Evolutionary conservation across 1,140 invertebrate genomes (phyloP).

Genomic region (Tetragonula clypearis): DNA sequence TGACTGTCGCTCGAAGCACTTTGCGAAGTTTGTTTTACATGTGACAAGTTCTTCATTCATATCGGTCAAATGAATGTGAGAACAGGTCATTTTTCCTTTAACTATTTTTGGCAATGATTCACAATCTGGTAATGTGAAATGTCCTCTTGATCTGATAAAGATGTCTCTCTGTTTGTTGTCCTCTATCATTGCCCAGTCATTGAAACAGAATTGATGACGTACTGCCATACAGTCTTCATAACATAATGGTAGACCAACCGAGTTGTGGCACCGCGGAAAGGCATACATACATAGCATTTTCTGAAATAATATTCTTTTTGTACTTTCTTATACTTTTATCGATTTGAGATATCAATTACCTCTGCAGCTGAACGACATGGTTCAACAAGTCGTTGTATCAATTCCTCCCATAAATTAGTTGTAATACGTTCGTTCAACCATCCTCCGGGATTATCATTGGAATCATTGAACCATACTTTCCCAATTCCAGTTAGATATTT

Average conservation of each 20-base stretch:
- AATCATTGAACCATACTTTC: conserved; percentile 92
- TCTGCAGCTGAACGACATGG: conserved; percentile 93
- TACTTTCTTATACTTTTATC: background rate
- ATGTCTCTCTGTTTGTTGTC: conserved; percentile 92
- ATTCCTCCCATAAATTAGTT: conserved; percentile 90
- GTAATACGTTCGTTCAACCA: conserved; percentile 93
- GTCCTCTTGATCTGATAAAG: conserved; percentile 90
- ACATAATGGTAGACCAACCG: conserved; percentile 87
- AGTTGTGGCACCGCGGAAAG: conserved; percentile 91
- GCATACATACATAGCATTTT: conserved; percentile 95
- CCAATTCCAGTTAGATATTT: conserved; percentile 87
- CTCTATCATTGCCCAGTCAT: conserved; percentile 95
- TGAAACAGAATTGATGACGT: conserved; percentile 94
- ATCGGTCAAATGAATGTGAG: conserved; percentile 91
- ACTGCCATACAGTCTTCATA: conserved; percentile 97
- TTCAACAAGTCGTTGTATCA: conserved; percentile 89
- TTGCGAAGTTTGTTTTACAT: conserved; percentile 80
- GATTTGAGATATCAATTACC: conserved; percentile 76
- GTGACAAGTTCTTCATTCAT: conserved; percentile 89
- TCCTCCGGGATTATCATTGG: conserved; percentile 85
- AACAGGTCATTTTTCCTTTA: conserved; percentile 85
- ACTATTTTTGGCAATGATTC: conserved; percentile 87
- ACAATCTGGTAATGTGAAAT: conserved; percentile 94
- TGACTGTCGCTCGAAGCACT: background rate
- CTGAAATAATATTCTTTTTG: conserved; percentile 74